Evolutionary conservation across 2,797 vertebrate species (phyloP).

Genomic region (Chanos chanos): DNA sequence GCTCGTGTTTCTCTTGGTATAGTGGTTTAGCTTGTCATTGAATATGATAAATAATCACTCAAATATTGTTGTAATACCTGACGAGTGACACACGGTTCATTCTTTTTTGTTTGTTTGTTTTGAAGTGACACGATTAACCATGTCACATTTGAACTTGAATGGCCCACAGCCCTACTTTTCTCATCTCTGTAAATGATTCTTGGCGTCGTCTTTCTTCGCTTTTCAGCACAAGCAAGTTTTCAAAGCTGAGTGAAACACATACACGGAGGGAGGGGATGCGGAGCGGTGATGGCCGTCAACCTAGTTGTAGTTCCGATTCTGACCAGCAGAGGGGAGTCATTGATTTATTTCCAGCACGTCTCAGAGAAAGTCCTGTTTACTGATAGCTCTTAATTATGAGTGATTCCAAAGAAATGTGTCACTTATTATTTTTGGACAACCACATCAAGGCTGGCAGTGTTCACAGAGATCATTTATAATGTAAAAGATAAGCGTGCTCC

Average conservation of each 20-base stretch:
- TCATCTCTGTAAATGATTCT: neutral
- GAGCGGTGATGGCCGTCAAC: no score
- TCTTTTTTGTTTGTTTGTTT: neutral
- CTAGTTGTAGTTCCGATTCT: slow-evolving; percentile 63
- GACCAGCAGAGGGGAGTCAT: slow-evolving; percentile 76
- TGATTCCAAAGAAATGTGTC: slow-evolving; percentile 72
- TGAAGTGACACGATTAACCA: neutral
- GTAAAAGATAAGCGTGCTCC: slow-evolving; percentile 67
- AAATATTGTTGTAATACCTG: no score
- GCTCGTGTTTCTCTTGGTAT: no score
- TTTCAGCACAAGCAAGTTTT: neutral
- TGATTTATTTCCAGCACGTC: slow-evolving; percentile 66
- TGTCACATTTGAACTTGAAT: neutral
- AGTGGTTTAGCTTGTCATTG: no score
- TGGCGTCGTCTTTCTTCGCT: neutral
- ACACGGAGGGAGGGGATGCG: no score
- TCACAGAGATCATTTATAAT: slow-evolving; percentile 69
- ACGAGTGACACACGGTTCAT: neutral
- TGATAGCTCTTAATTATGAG: slow-evolving; percentile 59
- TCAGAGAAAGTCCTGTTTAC: slow-evolving; percentile 51
- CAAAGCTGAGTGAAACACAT: no score
- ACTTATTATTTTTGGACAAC: slow-evolving; percentile 76
- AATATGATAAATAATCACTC: no score
- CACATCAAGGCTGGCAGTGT: slow-evolving; percentile 63
- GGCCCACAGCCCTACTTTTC: neutral